Evolutionary conservation across 2,888 invertebrate genomes (phyloP), one percentile per base, ranked within the genome.

Genomic region (Andrena fulva): DNA sequence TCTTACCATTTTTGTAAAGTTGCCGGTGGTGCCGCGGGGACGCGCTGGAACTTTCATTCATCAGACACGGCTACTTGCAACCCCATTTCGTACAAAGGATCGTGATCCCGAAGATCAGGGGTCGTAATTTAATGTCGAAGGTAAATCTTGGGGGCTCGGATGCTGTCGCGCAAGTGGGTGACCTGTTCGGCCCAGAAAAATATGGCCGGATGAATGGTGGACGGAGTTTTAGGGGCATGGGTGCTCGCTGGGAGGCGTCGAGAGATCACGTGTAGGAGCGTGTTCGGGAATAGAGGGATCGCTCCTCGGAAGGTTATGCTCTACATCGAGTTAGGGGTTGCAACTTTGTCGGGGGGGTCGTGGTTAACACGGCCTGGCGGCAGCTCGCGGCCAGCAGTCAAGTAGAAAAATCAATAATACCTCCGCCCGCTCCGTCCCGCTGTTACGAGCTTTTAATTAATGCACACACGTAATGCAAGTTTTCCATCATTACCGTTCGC

Each of bases 321-420:
- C 64, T 42, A 48, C 74, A 60, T 52, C 33, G 42, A 50, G 66
- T 75, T 56, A 74, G n/a, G 29, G 52, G 66, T 12, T 54, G 60
- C 69, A 87, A 80, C 80, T 87, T 87, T 69, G 88, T 87, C 73
- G 68, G 71, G 71, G 63, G 63, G 42, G 12, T 82, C 48, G 77
- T 54, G 70, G 64, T 86, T 54, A 66, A 27, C 63, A 48, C 29
- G 42, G 48, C 62, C 71, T 77, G 35, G 27, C 52, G 33, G 76
- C 74, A 64, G 76, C 81, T 86, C 81, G 56, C 69, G 66, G 78
- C 29, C 74, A 62, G 71, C 80, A 42, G 66, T 50, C 76, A 76
- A 80, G 85, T 82, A 80, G 87, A 87, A 87, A 87, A 88, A 87
- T 87, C 87, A 88, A 88, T 87, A 86, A 80, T 66, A 66, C 52